A percentile compares a stretch with the other conserved stretches of the same genome.
Conservation (phyloP, 2,113 vertebrate species). For the Callionymus lyra region DNA sequence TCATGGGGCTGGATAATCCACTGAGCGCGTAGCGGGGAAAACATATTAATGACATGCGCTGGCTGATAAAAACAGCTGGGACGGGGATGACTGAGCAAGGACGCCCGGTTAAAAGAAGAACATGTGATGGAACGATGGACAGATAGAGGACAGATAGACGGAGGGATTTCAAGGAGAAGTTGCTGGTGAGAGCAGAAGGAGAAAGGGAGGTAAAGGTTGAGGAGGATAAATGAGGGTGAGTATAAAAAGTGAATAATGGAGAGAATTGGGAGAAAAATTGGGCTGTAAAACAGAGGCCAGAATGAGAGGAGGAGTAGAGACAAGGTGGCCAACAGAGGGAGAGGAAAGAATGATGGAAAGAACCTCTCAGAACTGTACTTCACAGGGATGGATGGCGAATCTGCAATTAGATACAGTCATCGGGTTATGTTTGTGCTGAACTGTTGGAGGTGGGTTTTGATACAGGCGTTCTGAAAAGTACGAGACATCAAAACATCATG, state of each 20-base stretch:
- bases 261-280: conserved; percentile 34
- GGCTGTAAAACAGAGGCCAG: conserved; percentile 21
- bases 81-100: conserved; percentile 23
- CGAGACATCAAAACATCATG: no score
- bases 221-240: conserved; percentile 37
- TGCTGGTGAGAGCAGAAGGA: conserved; percentile 19
- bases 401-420: no score
- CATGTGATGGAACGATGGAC: conserved; percentile 7
- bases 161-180: conserved; percentile 19
- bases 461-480: no score
- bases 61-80: conserved; percentile 28
- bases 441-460: no score
- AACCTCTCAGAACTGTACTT: conserved; percentile 3
- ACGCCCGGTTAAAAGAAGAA: conserved; percentile 5
- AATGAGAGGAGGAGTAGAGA: conserved; percentile 14
- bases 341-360: conserved; percentile 3
- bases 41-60: conserved; percentile 17
- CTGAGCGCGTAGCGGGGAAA: no score
- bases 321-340: neutral
- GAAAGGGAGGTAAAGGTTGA: conserved; percentile 15
- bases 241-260: conserved; percentile 25
- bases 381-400: no score
- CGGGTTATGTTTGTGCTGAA: no score
- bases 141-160: conserved; percentile 8
- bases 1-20: conserved; percentile 22